Percentiles rank a stretch among this genome's conserved stretches.
phyloP scores from a whole-genome alignment of 1,140 invertebrate species.

The Heterodera schachtii region DNA sequence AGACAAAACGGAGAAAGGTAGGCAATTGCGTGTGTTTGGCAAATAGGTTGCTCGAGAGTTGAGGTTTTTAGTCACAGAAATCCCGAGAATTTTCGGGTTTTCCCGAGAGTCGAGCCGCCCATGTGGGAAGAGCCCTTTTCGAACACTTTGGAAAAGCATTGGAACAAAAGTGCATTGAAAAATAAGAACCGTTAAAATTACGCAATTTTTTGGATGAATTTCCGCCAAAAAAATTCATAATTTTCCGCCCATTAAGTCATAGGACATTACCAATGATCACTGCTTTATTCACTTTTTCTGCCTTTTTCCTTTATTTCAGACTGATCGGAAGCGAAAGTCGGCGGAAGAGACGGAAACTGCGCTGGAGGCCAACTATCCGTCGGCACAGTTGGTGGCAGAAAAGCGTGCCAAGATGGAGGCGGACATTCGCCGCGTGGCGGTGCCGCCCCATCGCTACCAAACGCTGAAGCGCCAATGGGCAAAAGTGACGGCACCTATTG shows the following conservation, averaged over 20 bases:
- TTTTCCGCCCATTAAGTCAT: too few relatives aligned
- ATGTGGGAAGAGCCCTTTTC: background rate
- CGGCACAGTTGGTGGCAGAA: background rate
- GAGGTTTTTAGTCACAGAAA: too few relatives aligned
- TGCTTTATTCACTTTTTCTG: background rate
- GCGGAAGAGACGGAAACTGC: conserved; percentile 4
- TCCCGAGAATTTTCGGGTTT: too few relatives aligned
- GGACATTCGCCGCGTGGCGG: conserved; percentile 70
- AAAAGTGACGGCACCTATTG: conserved; percentile 92
- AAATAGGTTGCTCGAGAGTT: too few relatives aligned
- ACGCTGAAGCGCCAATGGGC: conserved; percentile 94
- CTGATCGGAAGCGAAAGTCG: conserved; percentile 14
- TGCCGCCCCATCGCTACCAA: conserved; percentile 80
- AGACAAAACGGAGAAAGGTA: background rate
- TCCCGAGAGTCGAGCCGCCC: too few relatives aligned
- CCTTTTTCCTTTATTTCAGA: background rate
- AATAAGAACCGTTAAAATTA: too few relatives aligned
- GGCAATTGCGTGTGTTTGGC: background rate
- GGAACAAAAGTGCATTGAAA: too few relatives aligned
- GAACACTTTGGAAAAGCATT: too few relatives aligned
- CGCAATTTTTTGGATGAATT: too few relatives aligned
- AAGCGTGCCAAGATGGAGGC: background rate
- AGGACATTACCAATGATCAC: too few relatives aligned
- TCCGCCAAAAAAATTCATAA: too few relatives aligned
- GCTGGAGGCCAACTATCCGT: background rate